A percentile compares a stretch with the other conserved stretches of the same genome.
These are phyloP conservation scores for Oryctolagus cuniculus DNA, from an alignment of 2,113 vertebrate genomes.

Conservation along the genomic window DNA sequence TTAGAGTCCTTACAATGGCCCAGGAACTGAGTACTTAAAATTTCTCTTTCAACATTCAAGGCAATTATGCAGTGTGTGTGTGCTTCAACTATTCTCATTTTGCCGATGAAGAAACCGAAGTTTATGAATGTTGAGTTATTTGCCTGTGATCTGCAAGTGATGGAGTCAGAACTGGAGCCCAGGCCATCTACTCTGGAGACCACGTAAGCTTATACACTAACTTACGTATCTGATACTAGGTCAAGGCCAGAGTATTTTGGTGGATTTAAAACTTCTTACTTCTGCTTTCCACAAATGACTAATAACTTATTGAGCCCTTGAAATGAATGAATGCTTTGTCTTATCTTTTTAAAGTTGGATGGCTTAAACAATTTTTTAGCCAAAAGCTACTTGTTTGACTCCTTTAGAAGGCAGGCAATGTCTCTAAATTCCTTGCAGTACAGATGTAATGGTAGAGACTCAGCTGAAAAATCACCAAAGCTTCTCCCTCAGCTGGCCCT, in stretches of 20 bases:
- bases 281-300: neutral
- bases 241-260: neutral
- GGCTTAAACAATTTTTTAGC: conserved; percentile 9
- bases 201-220: neutral
- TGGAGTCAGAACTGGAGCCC: neutral
- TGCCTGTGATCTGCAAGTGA: neutral
- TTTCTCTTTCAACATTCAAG: conserved; percentile 36
- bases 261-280: neutral
- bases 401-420: neutral
- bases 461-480: neutral
- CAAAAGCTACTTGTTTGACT: neutral
- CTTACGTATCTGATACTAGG: neutral
- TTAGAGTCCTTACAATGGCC: neutral
- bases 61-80: neutral
- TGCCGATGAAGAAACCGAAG: neutral
- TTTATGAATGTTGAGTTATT: neutral
- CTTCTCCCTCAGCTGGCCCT: neutral
- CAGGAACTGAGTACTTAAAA: neutral
- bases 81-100: neutral
- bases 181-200: neutral
- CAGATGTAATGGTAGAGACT: neutral
- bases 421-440: neutral
- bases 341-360: neutral
- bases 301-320: neutral
- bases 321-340: neutral